phyloP scores from a whole-genome alignment of 2,797 vertebrate genomes.

The Natrix natrix region DNA sequence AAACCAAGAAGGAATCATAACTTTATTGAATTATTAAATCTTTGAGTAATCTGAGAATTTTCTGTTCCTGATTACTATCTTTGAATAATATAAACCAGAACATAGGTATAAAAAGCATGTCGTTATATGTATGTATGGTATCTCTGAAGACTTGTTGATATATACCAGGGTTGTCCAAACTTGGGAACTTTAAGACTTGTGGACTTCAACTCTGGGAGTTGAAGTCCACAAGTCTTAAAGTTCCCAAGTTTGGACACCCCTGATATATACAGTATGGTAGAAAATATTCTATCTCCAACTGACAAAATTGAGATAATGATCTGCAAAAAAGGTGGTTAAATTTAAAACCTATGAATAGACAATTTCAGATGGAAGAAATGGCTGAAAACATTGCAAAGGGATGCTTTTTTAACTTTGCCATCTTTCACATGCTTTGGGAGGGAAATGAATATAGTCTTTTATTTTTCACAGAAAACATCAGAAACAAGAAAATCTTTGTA shows the following conservation, averaged over 20 bases:
- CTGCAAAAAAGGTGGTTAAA: neutral
- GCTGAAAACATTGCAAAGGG: conserved; percentile 49
- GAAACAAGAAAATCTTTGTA: conserved; percentile 60
- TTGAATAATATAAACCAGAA: neutral
- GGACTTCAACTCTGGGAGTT: too few relatives aligned
- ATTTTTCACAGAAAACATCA: conserved; percentile 55
- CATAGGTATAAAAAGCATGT: neutral
- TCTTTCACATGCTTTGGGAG: conserved; percentile 49
- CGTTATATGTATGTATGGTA: neutral
- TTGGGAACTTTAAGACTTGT: too few relatives aligned
- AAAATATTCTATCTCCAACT: neutral
- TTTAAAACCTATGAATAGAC: neutral
- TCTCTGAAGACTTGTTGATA: neutral
- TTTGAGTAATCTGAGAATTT: neutral
- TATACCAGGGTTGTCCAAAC: too few relatives aligned
- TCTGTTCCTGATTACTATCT: neutral
- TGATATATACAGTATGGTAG: neutral
- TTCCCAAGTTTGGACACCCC: too few relatives aligned
- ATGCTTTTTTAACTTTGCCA: conserved; percentile 47
- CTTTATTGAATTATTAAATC: neutral
- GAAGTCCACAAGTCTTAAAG: too few relatives aligned
- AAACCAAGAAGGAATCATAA: neutral
- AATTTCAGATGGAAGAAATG: conserved; percentile 1
- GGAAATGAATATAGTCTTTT: conserved; percentile 52
- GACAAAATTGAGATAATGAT: neutral